Evolutionary conservation across 2,888 invertebrate species (phyloP).

Genomic region (Eristalis pertinax): DNA sequence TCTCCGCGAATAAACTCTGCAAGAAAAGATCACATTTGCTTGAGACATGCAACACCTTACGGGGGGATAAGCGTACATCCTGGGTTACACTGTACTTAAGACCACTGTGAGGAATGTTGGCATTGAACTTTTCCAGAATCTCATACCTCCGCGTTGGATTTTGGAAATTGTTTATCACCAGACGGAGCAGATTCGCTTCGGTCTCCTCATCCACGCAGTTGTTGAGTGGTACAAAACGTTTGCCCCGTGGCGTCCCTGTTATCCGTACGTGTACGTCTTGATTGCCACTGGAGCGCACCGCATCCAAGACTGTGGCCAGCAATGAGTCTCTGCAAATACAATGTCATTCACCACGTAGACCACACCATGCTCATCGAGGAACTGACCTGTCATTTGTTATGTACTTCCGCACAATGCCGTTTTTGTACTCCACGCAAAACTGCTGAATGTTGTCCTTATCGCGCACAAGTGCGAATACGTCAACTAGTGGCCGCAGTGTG

Average conservation of each 20-base stretch:
- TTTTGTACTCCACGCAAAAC: conserved; percentile 96
- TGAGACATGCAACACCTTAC: conserved; percentile 16
- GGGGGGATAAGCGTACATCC: conserved; percentile 87
- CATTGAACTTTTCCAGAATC: conserved; percentile 96
- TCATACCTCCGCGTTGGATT: conserved; percentile 85
- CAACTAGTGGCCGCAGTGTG: conserved; percentile 90
- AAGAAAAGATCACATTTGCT: conserved; percentile 61
- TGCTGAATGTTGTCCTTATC: conserved; percentile 95
- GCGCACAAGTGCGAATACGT: conserved; percentile 95
- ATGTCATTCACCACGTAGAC: not conserved
- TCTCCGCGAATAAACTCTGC: conserved; percentile 97
- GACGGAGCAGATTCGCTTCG: conserved; percentile 89
- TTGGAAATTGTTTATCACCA: conserved; percentile 84
- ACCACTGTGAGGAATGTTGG: conserved; percentile 98
- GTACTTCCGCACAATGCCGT: conserved; percentile 93
- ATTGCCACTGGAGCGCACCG: conserved; percentile 98
- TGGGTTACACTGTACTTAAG: conserved; percentile 97
- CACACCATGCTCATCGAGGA: not conserved
- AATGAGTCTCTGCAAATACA: conserved; percentile 90
- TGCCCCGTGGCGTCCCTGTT: conserved; percentile 90
- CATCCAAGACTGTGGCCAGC: conserved; percentile 96
- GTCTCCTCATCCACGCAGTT: conserved; percentile 97
- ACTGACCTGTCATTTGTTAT: conserved; percentile 93
- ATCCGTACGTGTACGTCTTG: conserved; percentile 97
- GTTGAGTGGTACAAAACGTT: conserved; percentile 93